These are phyloP conservation scores for Corapipo altera DNA, from an alignment of 2,113 vertebrate genomes.

Conservation along the genomic window DNA sequence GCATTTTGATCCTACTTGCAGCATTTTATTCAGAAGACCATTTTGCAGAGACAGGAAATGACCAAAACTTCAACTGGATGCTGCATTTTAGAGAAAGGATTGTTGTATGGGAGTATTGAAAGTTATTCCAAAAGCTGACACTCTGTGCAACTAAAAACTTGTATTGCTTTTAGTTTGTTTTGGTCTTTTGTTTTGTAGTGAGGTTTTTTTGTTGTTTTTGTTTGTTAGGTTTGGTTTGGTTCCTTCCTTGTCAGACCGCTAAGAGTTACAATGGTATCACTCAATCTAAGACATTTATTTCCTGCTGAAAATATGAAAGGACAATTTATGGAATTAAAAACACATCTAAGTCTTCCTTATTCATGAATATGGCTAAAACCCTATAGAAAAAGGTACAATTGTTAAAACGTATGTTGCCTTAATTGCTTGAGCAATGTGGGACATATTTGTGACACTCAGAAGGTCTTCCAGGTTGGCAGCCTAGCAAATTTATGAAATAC, in stretches of 20 bases:
- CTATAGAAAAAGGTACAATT: neutral
- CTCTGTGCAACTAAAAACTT: neutral
- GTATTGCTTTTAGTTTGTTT: neutral
- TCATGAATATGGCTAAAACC: neutral
- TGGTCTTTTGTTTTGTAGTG: neutral
- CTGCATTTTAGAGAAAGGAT: neutral
- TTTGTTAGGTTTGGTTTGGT: neutral
- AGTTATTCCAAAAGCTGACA: neutral
- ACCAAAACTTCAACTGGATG: neutral
- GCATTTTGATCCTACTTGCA: neutral
- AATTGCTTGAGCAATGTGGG: neutral
- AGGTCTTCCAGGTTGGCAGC: neutral
- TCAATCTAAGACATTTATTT: neutral
- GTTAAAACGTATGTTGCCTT: neutral
- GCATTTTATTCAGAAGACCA: neutral
- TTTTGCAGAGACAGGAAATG: neutral
- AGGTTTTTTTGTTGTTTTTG: neutral
- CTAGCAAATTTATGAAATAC: neutral
- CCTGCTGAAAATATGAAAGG: neutral
- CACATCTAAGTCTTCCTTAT: neutral
- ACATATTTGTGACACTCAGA: neutral
- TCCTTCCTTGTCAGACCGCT: neutral
- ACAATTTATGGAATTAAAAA: neutral
- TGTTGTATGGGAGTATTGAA: neutral
- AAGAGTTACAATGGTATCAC: neutral